A percentile compares a stretch with the other conserved stretches of the same genome.
Conservation (phyloP, 2,888 invertebrate species). For the Harmothoe impar region DNA sequence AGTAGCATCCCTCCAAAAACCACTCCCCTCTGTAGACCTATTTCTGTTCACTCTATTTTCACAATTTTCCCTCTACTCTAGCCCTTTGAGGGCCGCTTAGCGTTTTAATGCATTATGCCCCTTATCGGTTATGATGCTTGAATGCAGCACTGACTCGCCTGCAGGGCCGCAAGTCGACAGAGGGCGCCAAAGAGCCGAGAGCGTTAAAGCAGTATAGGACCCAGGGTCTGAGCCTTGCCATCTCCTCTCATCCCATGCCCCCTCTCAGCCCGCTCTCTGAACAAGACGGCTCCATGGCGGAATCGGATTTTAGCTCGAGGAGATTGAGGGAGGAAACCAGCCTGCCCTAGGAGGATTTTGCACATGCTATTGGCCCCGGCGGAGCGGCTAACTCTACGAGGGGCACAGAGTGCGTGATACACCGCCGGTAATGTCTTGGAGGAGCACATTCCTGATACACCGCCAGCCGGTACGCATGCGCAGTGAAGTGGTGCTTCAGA, state of each 20-base stretch:
- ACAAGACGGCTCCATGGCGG: background rate
- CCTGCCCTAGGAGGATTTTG: background rate
- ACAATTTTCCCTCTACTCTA: too few species aligned
- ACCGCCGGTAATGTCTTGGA: slow-evolving; percentile 15
- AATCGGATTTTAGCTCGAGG: background rate
- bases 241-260: background rate
- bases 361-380: background rate
- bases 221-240: background rate
- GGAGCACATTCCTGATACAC: slow-evolving; percentile 32
- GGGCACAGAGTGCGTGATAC: slow-evolving; percentile 9
- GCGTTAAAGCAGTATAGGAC: too few species aligned
- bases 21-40: background rate
- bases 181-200: too few species aligned
- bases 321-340: slow-evolving; percentile 35
- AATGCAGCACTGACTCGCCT: background rate
- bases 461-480: slow-evolving; percentile 20
- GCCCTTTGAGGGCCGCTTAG: too few species aligned
- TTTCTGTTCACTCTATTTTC: background rate
- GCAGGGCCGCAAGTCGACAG: too few species aligned
- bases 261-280: slow-evolving; percentile 1
- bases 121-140: background rate
- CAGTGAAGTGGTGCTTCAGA: slow-evolving; percentile 1
- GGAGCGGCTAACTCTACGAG: background rate
- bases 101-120: too few species aligned
- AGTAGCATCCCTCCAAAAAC: too few species aligned